Evolutionary conservation across 23 tunicate genomes (phyloP), one percentile per base, ranked within the genome.

Genomic region (Trididemnum nubilum): DNA sequence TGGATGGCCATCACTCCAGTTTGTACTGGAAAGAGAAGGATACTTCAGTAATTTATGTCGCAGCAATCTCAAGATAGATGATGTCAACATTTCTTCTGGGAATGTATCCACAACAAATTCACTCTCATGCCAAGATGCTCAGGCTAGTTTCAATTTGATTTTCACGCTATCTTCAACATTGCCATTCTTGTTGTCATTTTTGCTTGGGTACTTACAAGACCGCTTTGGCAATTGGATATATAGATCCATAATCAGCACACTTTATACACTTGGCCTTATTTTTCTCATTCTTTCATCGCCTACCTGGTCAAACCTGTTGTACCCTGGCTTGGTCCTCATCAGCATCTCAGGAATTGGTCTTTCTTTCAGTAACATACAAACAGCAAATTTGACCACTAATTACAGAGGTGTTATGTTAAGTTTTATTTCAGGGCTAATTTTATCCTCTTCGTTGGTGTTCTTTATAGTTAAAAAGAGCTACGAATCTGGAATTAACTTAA

Each of bases 1-100:
- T 52, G 93, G 93, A 0, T 88, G 93, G 93, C 73, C 93, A 22
- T 88, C 87, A 1, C 18, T 88, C 60, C 69, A 65, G 36, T 88
- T 36, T 35, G 83, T 82, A 9, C 72, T 88, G 29, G 36, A 83
- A 36, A 34, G 51, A 35, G 93, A 88, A 76, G 87, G 82, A 5
- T 88, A 88, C 26, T 88, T 88, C 82, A 34, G 81, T 32, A 31
- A 52, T 25, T 34, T 35, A 12, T 80, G 84, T 52, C 0, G 1
- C 61, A 80, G n/a, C 67, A 24, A n/a, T 4, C n/a, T n/a, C n/a
- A n/a, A n/a, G n/a, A n/a, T n/a, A n/a, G 4, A 21, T 61, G 29
- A 61, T 12, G 35, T 28, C 24, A 35, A 19, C 21, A 19, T 35
- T 28, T 2, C 26, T 9, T 15, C 28, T 21, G n/a, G n/a, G n/a